Evolutionary conservation across 2,113 vertebrate genomes (phyloP), one percentile per base, ranked within the genome.

Genomic region (Trogon surrucura): DNA sequence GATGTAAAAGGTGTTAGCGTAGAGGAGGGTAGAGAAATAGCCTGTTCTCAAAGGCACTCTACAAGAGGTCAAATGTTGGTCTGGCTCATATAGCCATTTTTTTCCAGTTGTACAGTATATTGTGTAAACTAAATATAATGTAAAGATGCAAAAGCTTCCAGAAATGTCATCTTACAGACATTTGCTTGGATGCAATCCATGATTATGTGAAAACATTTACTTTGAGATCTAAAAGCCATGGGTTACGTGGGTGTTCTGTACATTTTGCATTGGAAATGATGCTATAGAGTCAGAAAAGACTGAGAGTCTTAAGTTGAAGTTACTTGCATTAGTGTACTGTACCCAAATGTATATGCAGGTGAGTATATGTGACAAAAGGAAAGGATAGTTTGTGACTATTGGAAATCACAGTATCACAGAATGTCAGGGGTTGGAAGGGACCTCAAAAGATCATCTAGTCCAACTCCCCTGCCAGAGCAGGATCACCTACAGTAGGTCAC

Each of bases 191-290:
- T 93, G 87, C 71, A 97, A 94, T 96, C 92, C 89, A 97, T 94
- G 89, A 93, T 96, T 97, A 95, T 93, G 94, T 96, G 92, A 97
- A 98, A 97, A 98, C 95, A 97, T 97, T 93, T 97, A 97, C 91
- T 97, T 97, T 96, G 92, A 96, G 93, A 97, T 97, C 75, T 94
- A 93, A 97, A 96, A 93, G 94, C 93, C 81, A 85, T 38, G 75
- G 81, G 56, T 95, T 85, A 87, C 48, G 85, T 93, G 93, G 84
- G 88, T 97, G 94, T 97, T 96, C 95, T 96, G 82, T 96, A 88
- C 91, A 95, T 96, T 96, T 95, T 92, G 84, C 92, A 51, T 69
- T 97, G 62, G 58, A 95, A 91, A 65, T 96, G 89, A 87, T 16
- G 30, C 56, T 91, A 92, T 64, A 85, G 53, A 95, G 94, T 84